Evolutionary conservation across 2,888 invertebrate genomes (phyloP).

Genomic region (Ectropis crepuscularia): DNA sequence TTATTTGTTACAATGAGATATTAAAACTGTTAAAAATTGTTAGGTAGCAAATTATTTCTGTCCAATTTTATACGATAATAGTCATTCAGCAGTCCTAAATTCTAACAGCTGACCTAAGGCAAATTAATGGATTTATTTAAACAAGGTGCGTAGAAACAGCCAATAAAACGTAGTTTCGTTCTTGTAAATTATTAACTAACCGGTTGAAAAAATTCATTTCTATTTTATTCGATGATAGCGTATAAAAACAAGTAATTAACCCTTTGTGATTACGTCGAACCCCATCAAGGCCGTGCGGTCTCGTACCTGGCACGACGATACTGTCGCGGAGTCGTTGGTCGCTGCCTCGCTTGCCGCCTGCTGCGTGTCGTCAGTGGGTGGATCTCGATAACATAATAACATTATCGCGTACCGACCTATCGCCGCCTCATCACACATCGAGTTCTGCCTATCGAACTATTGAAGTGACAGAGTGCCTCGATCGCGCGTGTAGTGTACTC

Average conservation of each 20-base stretch:
- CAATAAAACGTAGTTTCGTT: background rate
- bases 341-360: slow-evolving; percentile 48
- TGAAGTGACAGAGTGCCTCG: slow-evolving; percentile 15
- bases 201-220: background rate
- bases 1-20: background rate
- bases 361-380: slow-evolving; percentile 66
- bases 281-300: slow-evolving; percentile 75
- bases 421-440: slow-evolving; percentile 10
- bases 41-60: background rate
- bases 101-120: background rate
- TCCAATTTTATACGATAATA: background rate
- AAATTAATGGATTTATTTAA: slow-evolving; percentile 63
- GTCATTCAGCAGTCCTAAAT: background rate
- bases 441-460: background rate
- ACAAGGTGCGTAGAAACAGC: slow-evolving; percentile 53
- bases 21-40: background rate
- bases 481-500: slow-evolving; percentile 22
- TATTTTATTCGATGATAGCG: slow-evolving; percentile 3
- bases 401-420: slow-evolving; percentile 50
- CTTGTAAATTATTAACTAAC: background rate
- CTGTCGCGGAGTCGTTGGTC: slow-evolving; percentile 44
- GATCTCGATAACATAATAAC: slow-evolving; percentile 65
- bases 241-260: slow-evolving; percentile 44
- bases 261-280: slow-evolving; percentile 63
- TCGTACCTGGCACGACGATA: slow-evolving; percentile 74